Conservation (phyloP, 2,113 vertebrate species). For the Hypanus sabinus region DNA sequence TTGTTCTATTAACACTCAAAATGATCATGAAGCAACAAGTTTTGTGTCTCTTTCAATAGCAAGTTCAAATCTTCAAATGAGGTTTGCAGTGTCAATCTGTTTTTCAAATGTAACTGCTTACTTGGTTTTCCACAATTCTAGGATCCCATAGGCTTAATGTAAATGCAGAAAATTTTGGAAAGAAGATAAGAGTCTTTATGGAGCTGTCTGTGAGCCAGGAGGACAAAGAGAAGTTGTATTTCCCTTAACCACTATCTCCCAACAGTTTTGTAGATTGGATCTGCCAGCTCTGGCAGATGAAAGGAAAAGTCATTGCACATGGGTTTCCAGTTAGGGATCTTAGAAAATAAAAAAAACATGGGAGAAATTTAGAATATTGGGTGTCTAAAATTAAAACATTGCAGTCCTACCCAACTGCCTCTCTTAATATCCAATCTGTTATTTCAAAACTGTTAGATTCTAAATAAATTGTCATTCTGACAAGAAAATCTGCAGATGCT, state of each 20-base stretch:
- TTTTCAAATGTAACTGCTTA: too few relatives aligned
- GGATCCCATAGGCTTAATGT: background rate
- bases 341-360: background rate
- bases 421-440: background rate
- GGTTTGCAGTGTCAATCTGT: too few relatives aligned
- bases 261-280: background rate
- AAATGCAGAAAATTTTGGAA: background rate
- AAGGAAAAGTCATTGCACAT: background rate
- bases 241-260: too few relatives aligned
- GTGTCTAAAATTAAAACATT: too few relatives aligned
- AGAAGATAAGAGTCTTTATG: background rate
- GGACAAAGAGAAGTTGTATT: background rate
- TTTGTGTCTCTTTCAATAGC: too few relatives aligned
- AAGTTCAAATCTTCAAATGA: too few relatives aligned
- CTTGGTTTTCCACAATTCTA: background rate
- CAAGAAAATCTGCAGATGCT: too few relatives aligned
- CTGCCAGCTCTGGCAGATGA: background rate
- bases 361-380: too few relatives aligned
- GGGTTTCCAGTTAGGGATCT: background rate
- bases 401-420: too few relatives aligned
- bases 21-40: too few relatives aligned
- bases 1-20: too few relatives aligned
- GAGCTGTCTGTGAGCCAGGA: too few relatives aligned
- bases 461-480: background rate
- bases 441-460: background rate